phyloP scores from a whole-genome alignment of 35 echinoderm and acorn worm genomes.

The Hemicentrotus pulcherrimus region DNA sequence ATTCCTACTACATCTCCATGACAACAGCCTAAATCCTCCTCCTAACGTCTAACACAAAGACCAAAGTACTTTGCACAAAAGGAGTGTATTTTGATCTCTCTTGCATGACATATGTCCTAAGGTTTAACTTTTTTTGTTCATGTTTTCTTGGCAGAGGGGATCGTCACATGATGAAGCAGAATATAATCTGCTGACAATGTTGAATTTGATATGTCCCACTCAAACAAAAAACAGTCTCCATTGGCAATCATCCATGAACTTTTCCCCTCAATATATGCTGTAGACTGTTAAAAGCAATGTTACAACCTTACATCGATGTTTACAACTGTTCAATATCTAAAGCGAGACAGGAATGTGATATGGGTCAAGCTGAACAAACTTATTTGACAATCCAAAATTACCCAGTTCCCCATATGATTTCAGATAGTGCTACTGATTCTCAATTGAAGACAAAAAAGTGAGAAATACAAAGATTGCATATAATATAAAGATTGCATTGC shows the following conservation, averaged over 20 bases:
- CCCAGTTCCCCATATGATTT: too few relatives aligned
- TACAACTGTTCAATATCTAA: too few relatives aligned
- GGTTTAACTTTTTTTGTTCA: background rate
- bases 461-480: too few relatives aligned
- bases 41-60: background rate
- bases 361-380: too few relatives aligned
- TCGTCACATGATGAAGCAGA: background rate
- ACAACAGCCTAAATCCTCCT: background rate
- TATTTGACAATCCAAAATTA: too few relatives aligned
- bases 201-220: background rate
- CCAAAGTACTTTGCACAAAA: background rate
- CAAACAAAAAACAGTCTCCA: background rate
- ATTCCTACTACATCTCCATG: background rate
- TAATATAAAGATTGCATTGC: too few relatives aligned
- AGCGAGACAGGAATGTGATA: too few relatives aligned
- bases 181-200: background rate
- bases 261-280: background rate
- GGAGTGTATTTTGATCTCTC: background rate
- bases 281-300: background rate
- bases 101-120: background rate
- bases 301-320: too few relatives aligned
- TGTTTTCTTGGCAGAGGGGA: background rate
- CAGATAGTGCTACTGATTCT: too few relatives aligned
- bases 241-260: background rate
- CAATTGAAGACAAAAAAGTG: too few relatives aligned